Base-by-base conservation (phyloP, 2,888 invertebrate species). In the Tyria jacobaeae region DNA sequence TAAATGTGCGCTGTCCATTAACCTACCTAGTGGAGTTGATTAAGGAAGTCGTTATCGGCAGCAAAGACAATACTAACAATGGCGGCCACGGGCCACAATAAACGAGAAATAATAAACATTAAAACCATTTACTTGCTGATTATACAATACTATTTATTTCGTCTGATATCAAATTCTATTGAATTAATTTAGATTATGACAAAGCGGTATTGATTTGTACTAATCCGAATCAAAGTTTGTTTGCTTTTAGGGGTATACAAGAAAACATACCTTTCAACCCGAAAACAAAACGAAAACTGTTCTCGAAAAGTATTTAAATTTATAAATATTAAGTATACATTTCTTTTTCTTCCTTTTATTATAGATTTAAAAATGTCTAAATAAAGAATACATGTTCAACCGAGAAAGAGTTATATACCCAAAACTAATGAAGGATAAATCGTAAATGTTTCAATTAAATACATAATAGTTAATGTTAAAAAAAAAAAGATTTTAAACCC, bases 21-120 rank as follows among this genome's bases (percentile, higher is more conserved):
- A 68, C 64, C 63, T 73, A 69, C 70, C 75, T 68, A 79, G 68
- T 64, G 37, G 27, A 48, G 67, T 76, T 78, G 73, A 86, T 86
- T 86, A 87, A 86, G 87, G 87, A 88, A 87, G 87, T 86, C 86
- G 84, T 87, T 85, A 81, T 72, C 71, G 73, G 72, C 56, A 59
- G 63, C 68, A 59, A 74, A 75, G 75, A 76, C 80, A 76, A 75
- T 71, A 71, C 62, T 57, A 58, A 71, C 71, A 68, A 75, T 75
- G 58, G 60, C 55, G 39, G 17, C 51, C 39, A 51, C 62, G 48
- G 68, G 17, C 51, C 35, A 51, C 64, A 47, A 68, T 70, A 55
- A 72, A 64, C 57, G 59, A 62, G 50, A 62, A 54, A 57, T 58
- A 61, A 53, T 41, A 54, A 27, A 53, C 60, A 57, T 41, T 50